Conservation (phyloP, 2,888 invertebrate species). For the Tortrix viridana region DNA sequence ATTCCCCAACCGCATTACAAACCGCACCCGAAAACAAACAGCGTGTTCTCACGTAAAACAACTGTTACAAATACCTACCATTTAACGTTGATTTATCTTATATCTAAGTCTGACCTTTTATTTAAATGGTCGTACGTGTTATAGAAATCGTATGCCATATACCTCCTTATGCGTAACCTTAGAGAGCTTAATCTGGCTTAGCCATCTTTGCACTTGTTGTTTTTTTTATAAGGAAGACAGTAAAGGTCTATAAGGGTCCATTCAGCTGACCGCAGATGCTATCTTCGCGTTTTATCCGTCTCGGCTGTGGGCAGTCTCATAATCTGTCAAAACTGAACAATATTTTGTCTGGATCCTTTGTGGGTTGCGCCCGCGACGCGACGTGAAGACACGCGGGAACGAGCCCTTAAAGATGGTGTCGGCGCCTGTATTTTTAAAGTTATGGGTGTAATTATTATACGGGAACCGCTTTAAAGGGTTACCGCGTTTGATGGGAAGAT, state of each 20-base stretch:
- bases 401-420: slow-evolving; percentile 13
- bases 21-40: slow-evolving; percentile 42
- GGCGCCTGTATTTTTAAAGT: slow-evolving; percentile 29
- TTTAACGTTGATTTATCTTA: slow-evolving; percentile 55
- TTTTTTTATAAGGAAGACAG: no score
- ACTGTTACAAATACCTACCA: slow-evolving; percentile 46
- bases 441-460: slow-evolving; percentile 33
- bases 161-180: no score
- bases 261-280: slow-evolving; percentile 56
- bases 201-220: no score
- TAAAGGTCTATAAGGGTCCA: slow-evolving; percentile 43
- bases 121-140: no score
- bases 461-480: slow-evolving; percentile 8
- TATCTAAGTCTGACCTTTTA: slow-evolving; percentile 42
- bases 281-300: slow-evolving; percentile 49
- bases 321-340: slow-evolving; percentile 46
- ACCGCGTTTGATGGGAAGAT: slow-evolving; percentile 9
- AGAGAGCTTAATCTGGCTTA: no score
- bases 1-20: no score
- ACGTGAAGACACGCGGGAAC: slow-evolving; percentile 49
- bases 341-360: slow-evolving; percentile 50
- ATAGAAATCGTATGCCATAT: no score
- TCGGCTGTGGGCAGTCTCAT: slow-evolving; percentile 48
- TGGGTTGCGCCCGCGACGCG: slow-evolving; percentile 30
- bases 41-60: slow-evolving; percentile 47